These are phyloP conservation scores for Lysandra bellargus DNA, from an alignment of 2,888 invertebrate genomes.

Conservation along the genomic window DNA sequence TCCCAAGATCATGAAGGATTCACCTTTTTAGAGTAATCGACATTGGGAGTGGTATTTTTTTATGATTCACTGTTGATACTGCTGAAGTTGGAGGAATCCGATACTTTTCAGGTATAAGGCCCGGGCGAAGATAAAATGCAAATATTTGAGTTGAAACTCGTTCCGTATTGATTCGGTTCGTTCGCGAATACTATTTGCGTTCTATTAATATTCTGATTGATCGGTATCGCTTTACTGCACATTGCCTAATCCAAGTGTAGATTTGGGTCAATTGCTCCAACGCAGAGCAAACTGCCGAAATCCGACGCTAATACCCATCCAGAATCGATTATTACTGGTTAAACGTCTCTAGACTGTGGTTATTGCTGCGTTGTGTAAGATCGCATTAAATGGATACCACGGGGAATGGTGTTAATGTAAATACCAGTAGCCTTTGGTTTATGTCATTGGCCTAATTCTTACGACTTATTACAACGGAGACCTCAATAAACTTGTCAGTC, in stretches of 20 bases:
- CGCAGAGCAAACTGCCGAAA: slow-evolving; percentile 48
- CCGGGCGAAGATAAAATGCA: slow-evolving; percentile 11
- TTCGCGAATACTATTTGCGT: slow-evolving; percentile 40
- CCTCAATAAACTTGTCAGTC: background rate
- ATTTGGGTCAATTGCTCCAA: slow-evolving; percentile 63
- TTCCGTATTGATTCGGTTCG: slow-evolving; percentile 31
- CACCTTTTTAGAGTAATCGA: background rate
- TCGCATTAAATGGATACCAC: background rate
- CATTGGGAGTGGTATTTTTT: background rate
- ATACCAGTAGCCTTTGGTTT: slow-evolving; percentile 8
- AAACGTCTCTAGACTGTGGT: slow-evolving; percentile 19
- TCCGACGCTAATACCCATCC: slow-evolving; percentile 28
- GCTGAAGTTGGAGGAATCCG: background rate
- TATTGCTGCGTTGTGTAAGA: slow-evolving; percentile 1
- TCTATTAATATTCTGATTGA: slow-evolving; percentile 53
- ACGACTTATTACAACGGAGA: background rate
- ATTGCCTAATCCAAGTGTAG: slow-evolving; percentile 50
- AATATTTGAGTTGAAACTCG: slow-evolving; percentile 28
- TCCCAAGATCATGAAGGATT: background rate
- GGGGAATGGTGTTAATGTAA: background rate
- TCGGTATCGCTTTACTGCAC: slow-evolving; percentile 51
- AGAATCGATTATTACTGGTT: slow-evolving; percentile 25
- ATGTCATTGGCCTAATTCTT: background rate
- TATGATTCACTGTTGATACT: background rate
- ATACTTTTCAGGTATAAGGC: background rate